Conservation (phyloP, 92 coral and sea anemone genomes). For the Porites rus region DNA sequence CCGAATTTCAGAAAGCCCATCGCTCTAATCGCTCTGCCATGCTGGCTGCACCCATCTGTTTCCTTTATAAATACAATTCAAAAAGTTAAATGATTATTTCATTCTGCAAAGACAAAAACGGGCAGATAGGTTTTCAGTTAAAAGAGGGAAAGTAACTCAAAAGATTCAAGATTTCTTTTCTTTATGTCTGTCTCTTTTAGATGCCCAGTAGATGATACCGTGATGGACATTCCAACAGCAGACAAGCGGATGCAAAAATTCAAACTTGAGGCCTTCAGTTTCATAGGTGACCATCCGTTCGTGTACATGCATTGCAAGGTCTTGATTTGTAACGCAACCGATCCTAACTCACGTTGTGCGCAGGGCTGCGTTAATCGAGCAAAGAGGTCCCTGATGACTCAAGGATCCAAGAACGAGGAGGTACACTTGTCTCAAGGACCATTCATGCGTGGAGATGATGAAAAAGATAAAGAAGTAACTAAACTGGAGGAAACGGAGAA, state of each 20-base stretch:
- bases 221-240: constrained; percentile 36
- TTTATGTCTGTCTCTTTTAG: background rate
- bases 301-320: constrained; percentile 72
- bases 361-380: constrained; percentile 5
- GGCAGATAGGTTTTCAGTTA: too few relatives aligned
- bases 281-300: constrained; percentile 49
- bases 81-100: too few relatives aligned
- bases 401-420: background rate
- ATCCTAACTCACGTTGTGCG: constrained; percentile 49
- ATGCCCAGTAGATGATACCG: constrained; percentile 42
- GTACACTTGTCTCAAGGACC: constrained; percentile 4
- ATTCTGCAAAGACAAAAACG: too few relatives aligned
- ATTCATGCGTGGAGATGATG: background rate
- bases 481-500: background rate
- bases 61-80: too few relatives aligned
- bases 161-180: too few relatives aligned
- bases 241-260: constrained; percentile 43
- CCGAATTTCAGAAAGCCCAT: too few relatives aligned
- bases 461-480: background rate
- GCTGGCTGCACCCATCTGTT: too few relatives aligned
- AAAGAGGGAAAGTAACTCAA: too few relatives aligned
- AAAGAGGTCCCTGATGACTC: constrained; percentile 6
- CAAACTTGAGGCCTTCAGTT: constrained; percentile 61
- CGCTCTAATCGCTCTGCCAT: too few relatives aligned
- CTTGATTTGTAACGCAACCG: constrained; percentile 57